Evolutionary conservation across 2,113 vertebrate genomes (phyloP), one percentile per base, ranked within the genome.

Genomic region (Chascanopsetta lugubris): DNA sequence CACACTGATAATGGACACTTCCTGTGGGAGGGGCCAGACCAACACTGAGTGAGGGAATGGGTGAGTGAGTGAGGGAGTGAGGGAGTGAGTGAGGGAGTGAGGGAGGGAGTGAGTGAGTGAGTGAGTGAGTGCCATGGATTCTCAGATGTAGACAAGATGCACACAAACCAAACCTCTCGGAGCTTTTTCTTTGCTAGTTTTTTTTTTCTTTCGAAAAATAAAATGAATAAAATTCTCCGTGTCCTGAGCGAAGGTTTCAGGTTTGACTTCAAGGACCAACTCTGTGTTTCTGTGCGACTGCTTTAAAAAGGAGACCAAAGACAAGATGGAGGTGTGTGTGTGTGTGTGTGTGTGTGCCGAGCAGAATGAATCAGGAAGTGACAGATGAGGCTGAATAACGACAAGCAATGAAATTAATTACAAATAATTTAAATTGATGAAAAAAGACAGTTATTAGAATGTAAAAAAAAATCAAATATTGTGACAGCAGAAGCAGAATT

Each of bases 1-100:
- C 36, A 84, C 79, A 82, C 58, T 43, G 71, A 85, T 70, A 77
- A 85, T 45, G 59, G 46, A 64, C 46, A 80, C 42, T n/a, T n/a
- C 46, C 57, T 49, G 74, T 48, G 69, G 51, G 36, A 6, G 27
- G 66, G 69, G 24, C 49, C 9, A 66, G 50, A 71, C 48, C 43
- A 51, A 49, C 64, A 24, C n/a, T n/a, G n/a, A n/a, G n/a, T n/a
- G n/a, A n/a, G n/a, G n/a, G n/a, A n/a, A n/a, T n/a, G n/a, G n/a
- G n/a, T n/a, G n/a, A n/a, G n/a, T n/a, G n/a, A n/a, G n/a, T n/a
- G n/a, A n/a, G n/a, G n/a, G n/a, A n/a, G n/a, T n/a, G n/a, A n/a
- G n/a, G n/a, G n/a, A n/a, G n/a, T n/a, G n/a, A n/a, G n/a, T n/a
- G n/a, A n/a, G n/a, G n/a, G n/a, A n/a, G n/a, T n/a, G n/a, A n/a